phyloP scores from a whole-genome alignment of 2,113 vertebrate genomes.

The Willisornis vidua region DNA sequence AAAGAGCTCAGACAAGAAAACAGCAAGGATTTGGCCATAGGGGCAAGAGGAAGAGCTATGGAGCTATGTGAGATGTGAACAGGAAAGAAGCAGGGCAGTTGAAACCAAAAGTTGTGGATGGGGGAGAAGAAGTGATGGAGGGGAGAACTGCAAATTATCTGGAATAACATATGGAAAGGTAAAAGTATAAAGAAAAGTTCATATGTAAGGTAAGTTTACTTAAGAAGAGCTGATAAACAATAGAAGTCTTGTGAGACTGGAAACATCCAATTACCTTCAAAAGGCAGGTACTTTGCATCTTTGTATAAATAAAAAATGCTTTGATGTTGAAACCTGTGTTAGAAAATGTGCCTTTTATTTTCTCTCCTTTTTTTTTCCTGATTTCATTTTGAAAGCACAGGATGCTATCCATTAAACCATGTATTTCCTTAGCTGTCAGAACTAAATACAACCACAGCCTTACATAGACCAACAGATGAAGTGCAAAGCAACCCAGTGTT shows the following conservation, averaged over 20 bases:
- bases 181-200: not conserved
- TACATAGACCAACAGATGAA: not conserved
- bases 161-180: not conserved
- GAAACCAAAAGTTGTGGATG: not conserved
- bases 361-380: fast-evolving
- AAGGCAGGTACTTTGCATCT: not conserved
- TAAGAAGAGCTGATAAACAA: not conserved
- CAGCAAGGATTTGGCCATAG: not conserved
- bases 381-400: not conserved
- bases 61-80: not conserved
- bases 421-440: not conserved
- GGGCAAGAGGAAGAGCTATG: not conserved
- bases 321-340: not conserved
- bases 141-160: not conserved
- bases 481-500: not conserved
- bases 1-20: not conserved
- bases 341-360: not conserved
- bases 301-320: not conserved
- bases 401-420: not conserved
- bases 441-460: not conserved
- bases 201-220: not conserved
- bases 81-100: not conserved
- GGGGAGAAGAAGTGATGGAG: not conserved
- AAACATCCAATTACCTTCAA: not conserved
- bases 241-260: not conserved